A percentile compares a stretch with the other conserved stretches of the same genome.
Evolutionary conservation across 2,797 vertebrate genomes (phyloP).

Genomic region (Rhadinocentrus ornatus): DNA sequence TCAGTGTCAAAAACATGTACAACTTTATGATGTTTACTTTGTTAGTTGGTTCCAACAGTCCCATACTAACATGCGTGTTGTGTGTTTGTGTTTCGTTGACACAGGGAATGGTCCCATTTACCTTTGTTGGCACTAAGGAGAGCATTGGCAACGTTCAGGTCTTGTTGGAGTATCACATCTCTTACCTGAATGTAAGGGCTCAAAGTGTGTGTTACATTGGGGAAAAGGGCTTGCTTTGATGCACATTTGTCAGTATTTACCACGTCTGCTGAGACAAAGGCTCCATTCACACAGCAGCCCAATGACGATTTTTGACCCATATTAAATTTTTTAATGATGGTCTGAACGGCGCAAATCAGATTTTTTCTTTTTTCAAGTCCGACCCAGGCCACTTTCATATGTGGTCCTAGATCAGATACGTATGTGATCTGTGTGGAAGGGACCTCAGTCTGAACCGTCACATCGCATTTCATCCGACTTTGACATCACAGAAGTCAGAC

Average conservation of each 20-base stretch:
- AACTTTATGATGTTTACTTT: not conserved
- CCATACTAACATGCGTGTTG: conserved; percentile 56
- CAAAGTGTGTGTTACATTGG: conserved; percentile 1
- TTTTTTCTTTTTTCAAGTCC: too few relatives aligned
- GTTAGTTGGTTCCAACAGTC: conserved; percentile 10
- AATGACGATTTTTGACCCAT: too few relatives aligned
- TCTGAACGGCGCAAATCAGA: too few relatives aligned
- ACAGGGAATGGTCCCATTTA: conserved; percentile 98
- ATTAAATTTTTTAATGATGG: too few relatives aligned
- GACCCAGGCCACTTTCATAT: too few relatives aligned
- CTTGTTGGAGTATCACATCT: conserved; percentile 96
- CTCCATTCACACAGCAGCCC: too few relatives aligned
- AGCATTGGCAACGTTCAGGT: conserved; percentile 97
- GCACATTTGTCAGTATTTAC: conserved; percentile 9
- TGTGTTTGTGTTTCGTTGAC: conserved; percentile 67
- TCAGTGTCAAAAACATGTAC: not conserved
- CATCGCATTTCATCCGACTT: too few relatives aligned
- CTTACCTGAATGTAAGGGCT: conserved; percentile 93
- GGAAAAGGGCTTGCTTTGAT: conserved; percentile 8
- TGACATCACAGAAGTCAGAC: too few relatives aligned
- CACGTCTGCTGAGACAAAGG: not conserved
- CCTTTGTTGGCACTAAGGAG: conserved; percentile 98
- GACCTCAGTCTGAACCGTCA: too few relatives aligned
- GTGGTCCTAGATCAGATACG: too few relatives aligned
- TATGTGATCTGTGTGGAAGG: too few relatives aligned